A percentile compares a stretch with the other conserved stretches of the same genome.
These are phyloP conservation scores for Podarcis lilfordi DNA, from an alignment of 2,797 vertebrate genomes.

Conservation along the genomic window DNA sequence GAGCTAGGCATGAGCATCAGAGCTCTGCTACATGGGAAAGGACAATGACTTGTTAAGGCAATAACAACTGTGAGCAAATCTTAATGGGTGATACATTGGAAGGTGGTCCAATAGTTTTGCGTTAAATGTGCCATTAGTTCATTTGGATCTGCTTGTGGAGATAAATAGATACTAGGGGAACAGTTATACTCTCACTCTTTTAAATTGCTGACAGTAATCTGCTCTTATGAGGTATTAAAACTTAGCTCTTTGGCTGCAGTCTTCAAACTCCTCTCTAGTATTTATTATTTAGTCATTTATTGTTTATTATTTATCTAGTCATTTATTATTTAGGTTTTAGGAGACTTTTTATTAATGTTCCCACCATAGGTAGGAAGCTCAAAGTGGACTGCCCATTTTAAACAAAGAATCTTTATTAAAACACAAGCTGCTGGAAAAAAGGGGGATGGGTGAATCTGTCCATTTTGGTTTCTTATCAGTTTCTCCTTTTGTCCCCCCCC, in stretches of 20 bases:
- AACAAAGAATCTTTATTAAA: background rate
- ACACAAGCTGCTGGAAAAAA: background rate
- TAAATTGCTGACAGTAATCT: conserved; percentile 21
- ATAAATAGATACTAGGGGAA: conserved; percentile 15
- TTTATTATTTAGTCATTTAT: background rate
- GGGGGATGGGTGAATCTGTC: background rate
- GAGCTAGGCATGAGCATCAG: too few species aligned
- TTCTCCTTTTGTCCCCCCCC: too few species aligned
- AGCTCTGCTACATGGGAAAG: background rate
- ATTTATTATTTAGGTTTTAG: conserved; percentile 12
- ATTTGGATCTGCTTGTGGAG: background rate
- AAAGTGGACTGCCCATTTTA: background rate
- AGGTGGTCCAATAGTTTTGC: background rate
- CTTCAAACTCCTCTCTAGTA: background rate
- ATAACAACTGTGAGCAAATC: background rate
- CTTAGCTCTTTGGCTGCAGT: conserved; percentile 1
- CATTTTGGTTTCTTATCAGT: too few species aligned
- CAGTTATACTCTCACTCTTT: background rate
- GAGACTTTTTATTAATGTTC: conserved; percentile 5
- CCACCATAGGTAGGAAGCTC: background rate
- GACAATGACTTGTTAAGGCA: background rate
- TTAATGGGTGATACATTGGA: background rate
- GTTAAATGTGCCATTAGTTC: background rate
- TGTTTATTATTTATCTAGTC: background rate
- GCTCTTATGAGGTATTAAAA: conserved; percentile 16